Base-by-base conservation (phyloP, 2,113 vertebrate genomes). In the Actenoides lindsayi region DNA sequence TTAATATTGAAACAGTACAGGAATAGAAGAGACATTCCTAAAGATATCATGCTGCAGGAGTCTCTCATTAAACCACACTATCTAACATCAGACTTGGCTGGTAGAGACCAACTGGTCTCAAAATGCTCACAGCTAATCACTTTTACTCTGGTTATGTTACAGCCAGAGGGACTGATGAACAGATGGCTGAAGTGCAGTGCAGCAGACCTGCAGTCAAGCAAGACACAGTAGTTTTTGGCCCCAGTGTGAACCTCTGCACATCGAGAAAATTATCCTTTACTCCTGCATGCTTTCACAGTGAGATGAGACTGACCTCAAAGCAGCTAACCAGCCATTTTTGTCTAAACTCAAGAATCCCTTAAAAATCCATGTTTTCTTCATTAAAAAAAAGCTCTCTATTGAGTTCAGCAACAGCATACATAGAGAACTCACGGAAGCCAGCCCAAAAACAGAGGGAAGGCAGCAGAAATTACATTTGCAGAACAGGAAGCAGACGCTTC, bases 381-480 rank as follows among this genome's bases (percentile, higher is more conserved):
- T 42, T 5, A 63, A 53, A 19, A 51, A 41, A 28, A 33, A 19
- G 4, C 12, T 5, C 35, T 51, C 56, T 63, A 13, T 59, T 30
- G 5, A 6, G 19, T 62, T 90, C 28, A 89, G 64, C 7, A 80
- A 44, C 6, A 35, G 28, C 37, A 9, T 35, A 46, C n/a, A 31
- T 1, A 59, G 41, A 87, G 48, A 74, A 35, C 24, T 83, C 41
- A 4, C 16, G 82, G 68, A 82, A 91, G 23, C 9, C 11, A 9
- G 51, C 53, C 54, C 57, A 28, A 50, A 93, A 94, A 23, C 54
- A 70, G 73, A 95, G 65, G 78, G 57, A 91, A 87, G 23, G 69
- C 57, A 95, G 24, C n/a, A 91, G 64, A 87, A 89, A 92, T 92
- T 69, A 80, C 78, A 90, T 95, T 93, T 82, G 59, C 93, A 96